Base-by-base conservation (phyloP, 2,888 invertebrate species). In the Gerris lacustris region DNA sequence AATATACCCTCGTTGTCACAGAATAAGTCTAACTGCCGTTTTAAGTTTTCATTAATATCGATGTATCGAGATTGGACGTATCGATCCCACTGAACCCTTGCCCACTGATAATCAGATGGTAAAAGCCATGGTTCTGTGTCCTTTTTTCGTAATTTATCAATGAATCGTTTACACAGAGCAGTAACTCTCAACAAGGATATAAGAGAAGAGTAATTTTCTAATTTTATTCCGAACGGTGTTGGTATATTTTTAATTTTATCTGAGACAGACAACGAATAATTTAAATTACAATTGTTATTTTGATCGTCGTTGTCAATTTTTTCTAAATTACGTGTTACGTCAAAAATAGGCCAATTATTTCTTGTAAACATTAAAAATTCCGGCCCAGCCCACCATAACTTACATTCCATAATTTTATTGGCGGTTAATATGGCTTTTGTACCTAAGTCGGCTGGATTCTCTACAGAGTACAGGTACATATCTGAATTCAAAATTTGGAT, bases 51-150 rank as follows among this genome's bases (percentile, higher is more conserved):
- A 55, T 55, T 55, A 55, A 55, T 55, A 55, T 55, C 15, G 55
- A 55, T 55, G 55, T 11, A 55, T 11, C 15, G 9, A 55, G 11
- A 11, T 4, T 55, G 55, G 9, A 15, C 55, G 55, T 55, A 55
- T 9, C 55, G 55, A 55, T 55, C 55, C 55, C 55, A 55, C 15
- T 55, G 55, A 55, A 15, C 55, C 55, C 55, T 55, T 4, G 55
- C 55, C 31, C 55, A 55, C 55, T 55, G 55, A 55, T 55, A 55
- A 55, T 55, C 55, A 55, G 55, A 55, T 15, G 55, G 55, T 55
- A 55, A 55, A 2, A 55, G 55, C 55, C 55, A 55, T 15, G 55
- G 55, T 55, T 55, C 55, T 11, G 55, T 55, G 15, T 9, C 9
- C 15, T 4, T 55, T 55, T 15, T 15, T 11, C 55, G 55, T 11